Base-by-base conservation (phyloP, 2,113 vertebrate genomes). In the Ibidorhyncha struthersii region DNA sequence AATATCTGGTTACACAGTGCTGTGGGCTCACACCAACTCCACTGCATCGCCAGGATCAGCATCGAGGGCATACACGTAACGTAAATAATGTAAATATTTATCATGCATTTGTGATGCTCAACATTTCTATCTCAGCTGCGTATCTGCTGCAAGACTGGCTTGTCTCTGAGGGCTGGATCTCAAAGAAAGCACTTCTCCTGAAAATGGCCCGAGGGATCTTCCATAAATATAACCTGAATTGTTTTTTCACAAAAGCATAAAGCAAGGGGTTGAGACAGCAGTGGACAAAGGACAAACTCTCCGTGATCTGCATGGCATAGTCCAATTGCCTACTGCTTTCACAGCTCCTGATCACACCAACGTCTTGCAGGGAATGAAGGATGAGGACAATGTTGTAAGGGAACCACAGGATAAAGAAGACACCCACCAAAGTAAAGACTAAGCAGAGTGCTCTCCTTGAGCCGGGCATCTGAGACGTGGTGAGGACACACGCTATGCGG, bases 381-480 rank as follows among this genome's bases (percentile, higher is more conserved):
- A 98, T 95, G 72, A 98, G 82, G 21, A 96, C 96, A 13, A 98
- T 3, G 6, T 97, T 98, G 93, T 98, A 99, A 1, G 99, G 98
- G 58, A 90, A 98, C 98, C 99, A 99, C 29, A 99, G 93, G 79
- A 97, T 23, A 34, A 98, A 98, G 95, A 98, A 99, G 55, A 97
- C 91, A 6, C 93, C 67, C 52, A 98, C 98, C 63, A 98, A 93
- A 13, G 93, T 14, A 2, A 94, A 14, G 6, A 98, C 96, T 7
- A 96, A 86, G 87, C 82, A 94, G 6, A 98, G 78, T 12, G 97
- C 97, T 79, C 95, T 95, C 79, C 89, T 94, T 34, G 67, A 97
- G 45, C 97, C 96, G 1, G 86, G 94, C 3, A 94, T 59, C 82
- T 19, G 97, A 5, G 96, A 91, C 3, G 8, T 21, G 29, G 55